Conservation (phyloP, 2,888 invertebrate genomes). For the Spodoptera picta region DNA sequence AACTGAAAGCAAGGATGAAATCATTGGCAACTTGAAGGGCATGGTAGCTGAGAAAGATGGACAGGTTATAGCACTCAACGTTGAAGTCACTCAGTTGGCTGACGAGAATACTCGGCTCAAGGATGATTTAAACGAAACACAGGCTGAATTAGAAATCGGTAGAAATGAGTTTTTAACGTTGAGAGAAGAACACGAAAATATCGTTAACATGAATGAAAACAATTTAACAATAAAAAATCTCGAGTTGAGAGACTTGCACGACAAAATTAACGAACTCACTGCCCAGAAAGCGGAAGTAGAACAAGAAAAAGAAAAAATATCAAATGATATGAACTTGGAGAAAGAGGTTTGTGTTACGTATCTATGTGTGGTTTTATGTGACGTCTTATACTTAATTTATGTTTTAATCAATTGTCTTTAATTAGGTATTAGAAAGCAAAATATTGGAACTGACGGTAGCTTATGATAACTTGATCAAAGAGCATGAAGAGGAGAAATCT, state of each 20-base stretch:
- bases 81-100: constrained; percentile 75
- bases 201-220: constrained; percentile 65
- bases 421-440: constrained; percentile 72
- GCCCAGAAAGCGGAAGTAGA: constrained; percentile 57
- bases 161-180: constrained; percentile 73
- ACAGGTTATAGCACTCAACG: constrained; percentile 74
- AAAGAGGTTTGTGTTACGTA: constrained; percentile 76
- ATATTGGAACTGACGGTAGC: constrained; percentile 63
- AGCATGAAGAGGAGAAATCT: constrained; percentile 57
- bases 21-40: constrained; percentile 70
- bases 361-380: constrained; percentile 55
- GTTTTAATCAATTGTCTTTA: constrained; percentile 60
- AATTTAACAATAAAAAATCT: constrained; percentile 72
- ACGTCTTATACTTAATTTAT: constrained; percentile 40
- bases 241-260: constrained; percentile 70
- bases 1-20: constrained; percentile 71
- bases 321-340: constrained; percentile 59
- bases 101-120: constrained; percentile 68
- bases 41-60: constrained; percentile 74
- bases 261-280: constrained; percentile 65
- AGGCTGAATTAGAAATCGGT: constrained; percentile 77
- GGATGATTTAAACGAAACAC: constrained; percentile 75
- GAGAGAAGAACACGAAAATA: constrained; percentile 72
- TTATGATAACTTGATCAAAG: constrained; percentile 54
- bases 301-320: constrained; percentile 62